Base-by-base conservation (phyloP, 2,113 vertebrate genomes). In the Indicator indicator region DNA sequence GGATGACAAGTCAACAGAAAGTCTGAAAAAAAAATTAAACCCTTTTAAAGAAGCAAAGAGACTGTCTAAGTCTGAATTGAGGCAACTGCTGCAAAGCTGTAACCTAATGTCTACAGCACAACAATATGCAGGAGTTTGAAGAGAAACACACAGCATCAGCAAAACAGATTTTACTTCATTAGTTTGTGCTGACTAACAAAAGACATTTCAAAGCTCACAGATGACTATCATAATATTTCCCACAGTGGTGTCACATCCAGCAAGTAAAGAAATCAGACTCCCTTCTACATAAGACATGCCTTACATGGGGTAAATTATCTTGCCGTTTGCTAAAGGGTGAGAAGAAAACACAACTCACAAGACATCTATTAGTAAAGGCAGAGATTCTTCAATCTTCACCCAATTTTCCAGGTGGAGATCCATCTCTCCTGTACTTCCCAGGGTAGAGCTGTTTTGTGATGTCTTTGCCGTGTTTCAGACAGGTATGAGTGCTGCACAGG, bases 91-190 rank as follows among this genome's bases (percentile, higher is more conserved):
- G 24, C 40, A 71, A 71, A 91, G 79, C 72, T 88, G 19, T 93
- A 93, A 96, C 90, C 89, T 90, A 48, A 36, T 83, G 82, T 67
- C 40, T 88, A 73, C 48, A 62, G 50, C 28, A 70, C 33, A 56
- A 63, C 26, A 52, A 23, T 42, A 75, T 46, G 42, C 32, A 72
- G 16, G 20, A 24, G 21, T 80, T 71, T 89, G 46, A 77, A 71
- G 60, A 83, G 27, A 81, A 78, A 63, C 11, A 65, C 48, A 55
- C 28, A 54, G 42, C 67, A 82, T 54, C 70, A 92, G 58, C 36
- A 63, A 70, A 79, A 55, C 15, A 71, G 44, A 38, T 18, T 52
- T 56, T 9, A 59, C 9, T 83, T 74, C 54, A 50, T 91, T 84
- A 62, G 24, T 62, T 78, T 84, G 16, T 70, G 83, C 32, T 81